phyloP scores from a whole-genome alignment of 37 sponge, comb jelly and placozoan species.

The Eunapius fragilis region DNA sequence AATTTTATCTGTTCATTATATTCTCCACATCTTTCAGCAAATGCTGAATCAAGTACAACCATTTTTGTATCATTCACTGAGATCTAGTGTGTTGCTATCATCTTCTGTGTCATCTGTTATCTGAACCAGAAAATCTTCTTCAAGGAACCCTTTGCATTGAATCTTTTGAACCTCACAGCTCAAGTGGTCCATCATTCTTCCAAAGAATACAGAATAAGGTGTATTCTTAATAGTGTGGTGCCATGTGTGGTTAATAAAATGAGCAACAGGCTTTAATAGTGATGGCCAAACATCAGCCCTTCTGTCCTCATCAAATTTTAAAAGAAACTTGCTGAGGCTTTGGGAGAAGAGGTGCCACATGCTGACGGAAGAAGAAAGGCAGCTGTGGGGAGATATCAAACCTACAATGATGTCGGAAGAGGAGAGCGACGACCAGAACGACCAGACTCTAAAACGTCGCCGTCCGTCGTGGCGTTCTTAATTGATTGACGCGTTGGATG shows the following conservation, averaged over 20 bases:
- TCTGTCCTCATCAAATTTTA: slow-evolving; percentile 3
- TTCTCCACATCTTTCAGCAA: neutral
- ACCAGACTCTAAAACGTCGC: no score
- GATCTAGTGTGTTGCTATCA: neutral
- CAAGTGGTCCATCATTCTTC: slow-evolving; percentile 1
- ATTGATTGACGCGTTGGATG: no score
- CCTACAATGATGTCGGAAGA: no score
- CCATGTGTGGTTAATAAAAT: neutral
- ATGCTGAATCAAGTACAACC: neutral
- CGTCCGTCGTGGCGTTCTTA: no score
- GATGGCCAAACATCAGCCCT: slow-evolving; percentile 15
- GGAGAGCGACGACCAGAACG: no score
- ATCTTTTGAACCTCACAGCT: slow-evolving; percentile 1
- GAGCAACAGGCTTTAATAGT: neutral
- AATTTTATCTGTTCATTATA: neutral
- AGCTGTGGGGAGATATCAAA: no score
- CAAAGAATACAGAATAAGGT: slow-evolving; percentile 8
- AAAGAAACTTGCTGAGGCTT: neutral
- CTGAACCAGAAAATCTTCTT: neutral
- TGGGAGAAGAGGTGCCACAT: no score
- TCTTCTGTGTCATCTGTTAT: neutral
- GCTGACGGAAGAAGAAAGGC: no score
- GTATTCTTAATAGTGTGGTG: slow-evolving; percentile 12
- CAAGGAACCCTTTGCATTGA: neutral
- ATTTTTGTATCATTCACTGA: neutral